These are phyloP conservation scores for Meriones psammophilus DNA, from an alignment of 2,797 vertebrate species.

Conservation along the genomic window DNA sequence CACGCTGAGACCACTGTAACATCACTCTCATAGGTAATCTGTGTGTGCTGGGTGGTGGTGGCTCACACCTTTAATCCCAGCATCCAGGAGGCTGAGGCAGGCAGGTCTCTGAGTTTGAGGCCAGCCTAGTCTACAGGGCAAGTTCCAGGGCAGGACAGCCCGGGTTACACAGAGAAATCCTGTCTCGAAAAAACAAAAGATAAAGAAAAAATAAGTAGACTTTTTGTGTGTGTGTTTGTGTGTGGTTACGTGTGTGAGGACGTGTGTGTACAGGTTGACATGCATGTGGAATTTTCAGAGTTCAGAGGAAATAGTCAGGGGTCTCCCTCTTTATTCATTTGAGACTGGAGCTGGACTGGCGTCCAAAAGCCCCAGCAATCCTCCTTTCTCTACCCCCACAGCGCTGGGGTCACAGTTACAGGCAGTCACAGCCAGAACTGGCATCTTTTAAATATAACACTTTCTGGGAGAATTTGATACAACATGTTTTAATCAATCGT, in stretches of 20 bases:
- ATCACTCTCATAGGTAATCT: not conserved
- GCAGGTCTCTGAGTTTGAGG: not conserved
- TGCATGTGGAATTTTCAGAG: not conserved
- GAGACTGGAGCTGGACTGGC: not conserved
- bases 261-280: not conserved
- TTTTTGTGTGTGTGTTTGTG: not conserved
- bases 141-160: not conserved
- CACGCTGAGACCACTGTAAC: not conserved
- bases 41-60: no score
- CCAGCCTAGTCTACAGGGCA: not conserved
- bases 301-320: not conserved
- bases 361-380: not conserved
- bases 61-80: not conserved
- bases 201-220: not conserved
- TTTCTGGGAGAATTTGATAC: not conserved
- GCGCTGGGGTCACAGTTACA: not conserved
- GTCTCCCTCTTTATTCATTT: not conserved
- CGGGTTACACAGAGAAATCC: not conserved
- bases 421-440: not conserved
- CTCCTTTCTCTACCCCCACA: not conserved
- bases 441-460: not conserved
- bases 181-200: not conserved
- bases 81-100: not conserved
- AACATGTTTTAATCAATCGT: not conserved
- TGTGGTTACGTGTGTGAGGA: not conserved